Base-by-base conservation (phyloP, 2,797 vertebrate genomes). In the Hydrolagus colliei region DNA sequence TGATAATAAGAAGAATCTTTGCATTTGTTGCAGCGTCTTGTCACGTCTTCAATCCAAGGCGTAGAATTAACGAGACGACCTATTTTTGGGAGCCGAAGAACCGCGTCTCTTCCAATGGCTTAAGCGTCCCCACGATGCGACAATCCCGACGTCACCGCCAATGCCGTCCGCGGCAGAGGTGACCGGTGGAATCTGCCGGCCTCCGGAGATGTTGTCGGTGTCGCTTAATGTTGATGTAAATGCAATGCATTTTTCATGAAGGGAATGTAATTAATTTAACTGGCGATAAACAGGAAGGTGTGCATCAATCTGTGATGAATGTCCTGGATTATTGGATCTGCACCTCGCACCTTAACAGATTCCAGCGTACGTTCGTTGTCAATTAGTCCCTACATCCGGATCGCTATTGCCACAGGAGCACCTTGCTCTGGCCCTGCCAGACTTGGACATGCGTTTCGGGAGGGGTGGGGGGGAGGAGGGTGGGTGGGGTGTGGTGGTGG, bases 261-360 rank as follows among this genome's bases (percentile, higher is more conserved):
- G 65, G 79, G 41, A 84, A 84, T 84, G 79, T 84, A 84, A 84
- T 84, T 84, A 80, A 80, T 80, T 80, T 80, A 68, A 84, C 65
- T 84, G 16, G 41, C 79, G 41, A 67, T 71, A 84, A 84, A 84
- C 32, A 71, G 79, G 65, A 84, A 84, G 65, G 65, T 84, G 79
- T n/a, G 65, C 65, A 84, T 71, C 71, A 84, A 84, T 71, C 41
- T 71, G 79, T 84, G 79, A 84, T 71, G 68, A 84, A 84, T 84
- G 65, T 52, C 79, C 65, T 71, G 12, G 65, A 35, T 84, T 84
- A 84, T 84, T 84, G n/a, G 65, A 71, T 84, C 79, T 11, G 65
- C 79, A 84, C 1, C 32, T 84, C 65, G 52, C 65, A 84, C 65
- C 79, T 35, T 84, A 84, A 84, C 65, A 35, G 68, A 84, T 84